Base-by-base conservation (phyloP, 2,113 vertebrate species). In the Percopsis transmontana region DNA sequence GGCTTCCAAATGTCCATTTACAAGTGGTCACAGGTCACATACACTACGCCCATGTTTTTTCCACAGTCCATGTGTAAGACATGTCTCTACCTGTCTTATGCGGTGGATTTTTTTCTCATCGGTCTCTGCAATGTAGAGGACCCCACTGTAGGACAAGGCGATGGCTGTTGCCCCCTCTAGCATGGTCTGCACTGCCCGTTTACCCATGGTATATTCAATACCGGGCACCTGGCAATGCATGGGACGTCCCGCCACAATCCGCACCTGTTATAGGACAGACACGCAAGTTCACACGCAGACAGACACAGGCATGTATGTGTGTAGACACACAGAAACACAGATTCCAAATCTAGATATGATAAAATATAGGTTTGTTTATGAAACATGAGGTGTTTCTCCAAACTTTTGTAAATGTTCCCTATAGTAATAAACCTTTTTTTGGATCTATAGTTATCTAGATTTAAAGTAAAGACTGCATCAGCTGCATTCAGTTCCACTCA, bases 141-240 rank as follows among this genome's bases (percentile, higher is more conserved):
- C 91, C 0, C 97, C 97, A 0, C 93, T 99, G 90, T 98, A 99
- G 68, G 97, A 99, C 68, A 99, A 83, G 0, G 97, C 90, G 0
- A 99, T 96, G 85, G 97, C 96, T 0, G 95, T 94, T 0, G 97
- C 97, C 0, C 97, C 97, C 77, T 99, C 96, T 6, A 99, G 88
- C 0, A 97, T 97, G 9, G 96, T 97, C 91, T 99, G 97, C 0
- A 97, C 93, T 0, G 97, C 97, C 0, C 93, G 94, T 72, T 96
- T 98, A 9, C 97, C 96, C 84, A 92, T 82, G 0, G 94, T 70
- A 62, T 99, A 98, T 61, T 99, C 97, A 77, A 99, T 94, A 0
- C 97, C 97, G 0, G 96, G 96, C 0, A 99, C 96, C 79, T 99
- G 97, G 75, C 97, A 99, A 68, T 99, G 97, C 96, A 99, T 98